Percentiles rank a stretch among this genome's conserved stretches.
phyloP scores from a whole-genome alignment of 2,888 invertebrate species.

The Copidosoma aretas region DNA sequence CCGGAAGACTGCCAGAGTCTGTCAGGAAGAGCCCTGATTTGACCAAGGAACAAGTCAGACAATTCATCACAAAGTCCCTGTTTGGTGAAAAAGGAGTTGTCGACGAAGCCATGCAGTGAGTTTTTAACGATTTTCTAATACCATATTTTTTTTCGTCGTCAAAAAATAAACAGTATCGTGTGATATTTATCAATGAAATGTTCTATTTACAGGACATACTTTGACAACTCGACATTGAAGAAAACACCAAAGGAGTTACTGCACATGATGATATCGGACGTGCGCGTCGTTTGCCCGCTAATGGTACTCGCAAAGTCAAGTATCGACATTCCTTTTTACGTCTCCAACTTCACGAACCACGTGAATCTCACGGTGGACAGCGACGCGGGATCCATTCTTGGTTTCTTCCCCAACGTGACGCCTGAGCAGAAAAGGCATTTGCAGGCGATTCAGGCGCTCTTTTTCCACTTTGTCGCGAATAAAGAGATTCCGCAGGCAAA shows the following conservation, averaged over 20 bases:
- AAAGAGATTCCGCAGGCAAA: slow-evolving; percentile 74
- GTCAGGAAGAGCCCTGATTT: slow-evolving; percentile 65
- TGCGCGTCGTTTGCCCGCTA: slow-evolving; percentile 81
- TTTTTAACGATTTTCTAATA: slow-evolving; percentile 6
- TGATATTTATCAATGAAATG: background rate
- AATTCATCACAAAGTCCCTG: slow-evolving; percentile 70
- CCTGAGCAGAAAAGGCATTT: slow-evolving; percentile 78
- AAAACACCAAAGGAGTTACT: slow-evolving; percentile 62
- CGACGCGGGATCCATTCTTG: slow-evolving; percentile 81
- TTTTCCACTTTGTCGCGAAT: slow-evolving; percentile 82
- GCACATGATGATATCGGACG: slow-evolving; percentile 77
- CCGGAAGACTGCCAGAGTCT: slow-evolving; percentile 71
- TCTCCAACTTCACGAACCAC: slow-evolving; percentile 71
- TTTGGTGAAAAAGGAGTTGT: slow-evolving; percentile 72
- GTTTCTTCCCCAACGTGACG: slow-evolving; percentile 75
- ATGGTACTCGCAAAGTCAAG: slow-evolving; percentile 72
- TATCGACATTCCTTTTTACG: slow-evolving; percentile 74
- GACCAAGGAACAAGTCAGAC: slow-evolving; percentile 64
- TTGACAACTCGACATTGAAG: slow-evolving; percentile 67
- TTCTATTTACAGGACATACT: slow-evolving; percentile 1
- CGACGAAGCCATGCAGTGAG: slow-evolving; percentile 66
- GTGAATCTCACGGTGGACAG: slow-evolving; percentile 69
- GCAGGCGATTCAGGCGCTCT: slow-evolving; percentile 80
- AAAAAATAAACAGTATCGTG: background rate
- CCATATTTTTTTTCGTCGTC: background rate